A percentile compares a stretch with the other conserved stretches of the same genome.
phyloP scores from a whole-genome alignment of 1,140 invertebrate species.

The Leptinotarsa lineolata region DNA sequence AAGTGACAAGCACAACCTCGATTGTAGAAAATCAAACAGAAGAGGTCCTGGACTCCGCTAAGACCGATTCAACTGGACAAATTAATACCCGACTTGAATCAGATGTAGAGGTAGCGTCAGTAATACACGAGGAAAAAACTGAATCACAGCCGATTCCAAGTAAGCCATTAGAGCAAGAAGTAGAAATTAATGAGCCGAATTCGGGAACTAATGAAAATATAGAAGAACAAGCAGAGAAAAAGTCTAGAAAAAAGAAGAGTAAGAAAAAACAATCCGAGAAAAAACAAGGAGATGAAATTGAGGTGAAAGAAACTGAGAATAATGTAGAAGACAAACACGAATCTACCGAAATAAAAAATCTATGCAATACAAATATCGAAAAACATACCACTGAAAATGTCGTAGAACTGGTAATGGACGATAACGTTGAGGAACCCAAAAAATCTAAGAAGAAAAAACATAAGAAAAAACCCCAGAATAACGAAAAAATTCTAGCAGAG shows the following conservation, averaged over 20 bases:
- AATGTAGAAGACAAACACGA: background rate
- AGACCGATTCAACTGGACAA: background rate
- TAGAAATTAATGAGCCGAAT: too few relatives aligned
- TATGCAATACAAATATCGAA: background rate
- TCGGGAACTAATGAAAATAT: too few relatives aligned
- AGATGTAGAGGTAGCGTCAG: background rate
- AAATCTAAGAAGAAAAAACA: slow-evolving; percentile 30
- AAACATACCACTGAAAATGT: background rate
- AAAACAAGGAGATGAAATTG: background rate
- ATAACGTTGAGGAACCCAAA: slow-evolving; percentile 9
- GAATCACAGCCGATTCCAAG: too few relatives aligned
- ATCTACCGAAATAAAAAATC: background rate
- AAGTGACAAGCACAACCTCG: background rate
- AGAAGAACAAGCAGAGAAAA: background rate
- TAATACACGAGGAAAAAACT: too few relatives aligned
- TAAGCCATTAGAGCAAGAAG: too few relatives aligned
- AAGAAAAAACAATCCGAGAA: background rate
- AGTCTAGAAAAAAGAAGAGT: background rate
- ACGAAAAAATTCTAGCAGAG: background rate
- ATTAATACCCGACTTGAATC: slow-evolving; percentile 1
- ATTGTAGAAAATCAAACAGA: background rate
- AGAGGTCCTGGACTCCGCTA: too few relatives aligned
- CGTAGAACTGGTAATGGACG: background rate
- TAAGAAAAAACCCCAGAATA: slow-evolving; percentile 23
- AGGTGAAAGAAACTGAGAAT: background rate